phyloP scores from a whole-genome alignment of 2,888 invertebrate species.

The Synergus umbraculus region DNA sequence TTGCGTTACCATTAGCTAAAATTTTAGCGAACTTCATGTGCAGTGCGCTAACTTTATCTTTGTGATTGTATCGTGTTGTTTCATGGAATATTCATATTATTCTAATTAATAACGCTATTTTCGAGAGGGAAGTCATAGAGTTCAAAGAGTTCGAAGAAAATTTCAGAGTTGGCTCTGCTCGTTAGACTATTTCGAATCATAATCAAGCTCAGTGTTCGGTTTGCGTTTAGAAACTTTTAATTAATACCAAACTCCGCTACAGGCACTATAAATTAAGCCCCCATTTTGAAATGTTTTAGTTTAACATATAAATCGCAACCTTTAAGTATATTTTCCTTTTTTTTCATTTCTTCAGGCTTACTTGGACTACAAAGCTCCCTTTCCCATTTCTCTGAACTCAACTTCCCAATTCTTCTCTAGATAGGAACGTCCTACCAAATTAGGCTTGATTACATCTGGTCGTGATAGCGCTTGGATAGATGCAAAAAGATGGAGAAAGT shows the following conservation, averaged over 20 bases:
- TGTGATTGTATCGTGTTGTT: no score
- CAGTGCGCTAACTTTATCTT: no score
- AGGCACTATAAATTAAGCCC: slow-evolving; percentile 40
- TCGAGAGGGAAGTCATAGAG: not conserved
- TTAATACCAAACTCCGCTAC: slow-evolving; percentile 42
- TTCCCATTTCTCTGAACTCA: not conserved
- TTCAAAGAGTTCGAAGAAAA: not conserved
- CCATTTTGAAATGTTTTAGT: not conserved
- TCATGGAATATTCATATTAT: no score
- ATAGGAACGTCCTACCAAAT: not conserved
- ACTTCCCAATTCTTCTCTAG: not conserved
- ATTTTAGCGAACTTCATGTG: no score
- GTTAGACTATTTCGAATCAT: slow-evolving; percentile 41
- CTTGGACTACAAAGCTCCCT: not conserved
- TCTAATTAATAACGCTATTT: not conserved
- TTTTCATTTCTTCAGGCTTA: not conserved
- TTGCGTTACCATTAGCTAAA: no score
- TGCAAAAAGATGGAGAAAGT: slow-evolving; percentile 38
- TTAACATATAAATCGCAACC: not conserved
- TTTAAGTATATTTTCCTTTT: not conserved
- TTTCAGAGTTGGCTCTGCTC: slow-evolving; percentile 23
- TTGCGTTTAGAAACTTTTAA: slow-evolving; percentile 45
- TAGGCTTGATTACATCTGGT: slow-evolving; percentile 29
- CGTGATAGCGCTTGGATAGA: slow-evolving; percentile 8
- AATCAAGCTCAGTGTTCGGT: slow-evolving; percentile 41